Base-by-base conservation (phyloP, 2,888 invertebrate genomes). In the Drosophila suboccidentalis region DNA sequence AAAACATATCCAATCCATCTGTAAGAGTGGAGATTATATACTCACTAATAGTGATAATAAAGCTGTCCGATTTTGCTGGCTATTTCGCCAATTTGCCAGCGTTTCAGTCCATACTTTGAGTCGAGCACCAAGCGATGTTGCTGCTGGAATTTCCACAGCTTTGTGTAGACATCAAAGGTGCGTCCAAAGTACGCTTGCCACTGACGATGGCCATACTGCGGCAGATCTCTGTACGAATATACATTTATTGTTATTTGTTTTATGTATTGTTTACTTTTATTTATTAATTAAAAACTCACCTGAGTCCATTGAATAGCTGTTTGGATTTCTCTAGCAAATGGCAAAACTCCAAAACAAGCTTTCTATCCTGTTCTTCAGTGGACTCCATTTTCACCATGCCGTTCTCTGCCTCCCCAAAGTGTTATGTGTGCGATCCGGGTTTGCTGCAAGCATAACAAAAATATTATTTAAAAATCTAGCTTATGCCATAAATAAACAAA, bases 11-110 rank as follows among this genome's bases (percentile, higher is more conserved):
- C 34, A 3, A 22, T 22, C 22, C 22, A 22, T 4, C 22, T 22
- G 11, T 34, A 34, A 4, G 11, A 34, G 10, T 11, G 11, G 11
- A 4, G 4, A 13, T 13, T 4, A 36, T 36, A 38, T 19, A 95
- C 97, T 96, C 94, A 98, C 97, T 99, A 99, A 93, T 98, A 99
- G 93, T 98, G 98, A 93, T 99, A 99, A 93, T 99, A 99, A 34
- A 99, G 95, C 93, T 99, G 99, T 80, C 99, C 99, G 92, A 99
- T 99, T 94, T 99, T 99, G 59, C 98, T 98, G 53, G 98, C 99
- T 80, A 99, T 98, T 94, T 99, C 99, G 59, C 99, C 99, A 87
- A 99, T 98, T 93, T 99, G 99, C 98, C 99, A 99, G 85, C 99
- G 94, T 92, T 99, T 98, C 87, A 99, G 94, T 36, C 98, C 98